These are phyloP conservation scores for Oncorhynchus clarkii DNA, from an alignment of 2,113 vertebrate genomes.

Conservation along the genomic window DNA sequence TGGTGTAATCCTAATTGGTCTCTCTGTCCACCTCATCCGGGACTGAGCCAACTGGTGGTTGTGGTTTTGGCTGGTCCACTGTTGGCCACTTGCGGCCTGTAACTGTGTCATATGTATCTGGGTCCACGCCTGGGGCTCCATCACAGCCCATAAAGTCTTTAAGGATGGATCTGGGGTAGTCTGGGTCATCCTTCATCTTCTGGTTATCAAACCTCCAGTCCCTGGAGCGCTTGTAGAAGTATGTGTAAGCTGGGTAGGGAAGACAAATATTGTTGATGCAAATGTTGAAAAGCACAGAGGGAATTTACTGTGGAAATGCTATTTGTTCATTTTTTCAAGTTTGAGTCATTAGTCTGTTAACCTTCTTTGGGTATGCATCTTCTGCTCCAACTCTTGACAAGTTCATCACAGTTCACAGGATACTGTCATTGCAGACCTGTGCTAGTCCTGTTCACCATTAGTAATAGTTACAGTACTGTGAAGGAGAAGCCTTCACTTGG, in stretches of 20 bases:
- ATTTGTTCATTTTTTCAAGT: too few relatives aligned
- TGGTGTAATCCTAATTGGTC: not conserved
- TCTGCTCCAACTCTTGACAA: too few relatives aligned
- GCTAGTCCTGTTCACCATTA: too few relatives aligned
- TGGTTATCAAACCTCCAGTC: constrained; percentile 97
- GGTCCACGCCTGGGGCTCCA: constrained; percentile 29
- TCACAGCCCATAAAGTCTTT: too few relatives aligned
- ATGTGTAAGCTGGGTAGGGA: constrained; percentile 82
- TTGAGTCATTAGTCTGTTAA: too few relatives aligned
- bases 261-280: not conserved
- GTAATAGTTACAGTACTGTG: too few relatives aligned
- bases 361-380: too few relatives aligned
- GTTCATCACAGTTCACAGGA: too few relatives aligned
- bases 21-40: constrained; percentile 1
- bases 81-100: constrained; percentile 48
- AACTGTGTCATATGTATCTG: constrained; percentile 40
- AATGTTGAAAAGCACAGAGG: not conserved
- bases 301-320: too few relatives aligned
- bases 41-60: not conserved
- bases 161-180: constrained; percentile 85
- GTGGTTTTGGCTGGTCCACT: constrained; percentile 36
- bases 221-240: constrained; percentile 90
- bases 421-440: too few relatives aligned
- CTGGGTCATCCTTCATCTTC: constrained; percentile 81
- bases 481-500: too few relatives aligned